Evolutionary conservation across 1,140 invertebrate species (phyloP), one percentile per base, ranked within the genome.

Genomic region (Venturia canescens): DNA sequence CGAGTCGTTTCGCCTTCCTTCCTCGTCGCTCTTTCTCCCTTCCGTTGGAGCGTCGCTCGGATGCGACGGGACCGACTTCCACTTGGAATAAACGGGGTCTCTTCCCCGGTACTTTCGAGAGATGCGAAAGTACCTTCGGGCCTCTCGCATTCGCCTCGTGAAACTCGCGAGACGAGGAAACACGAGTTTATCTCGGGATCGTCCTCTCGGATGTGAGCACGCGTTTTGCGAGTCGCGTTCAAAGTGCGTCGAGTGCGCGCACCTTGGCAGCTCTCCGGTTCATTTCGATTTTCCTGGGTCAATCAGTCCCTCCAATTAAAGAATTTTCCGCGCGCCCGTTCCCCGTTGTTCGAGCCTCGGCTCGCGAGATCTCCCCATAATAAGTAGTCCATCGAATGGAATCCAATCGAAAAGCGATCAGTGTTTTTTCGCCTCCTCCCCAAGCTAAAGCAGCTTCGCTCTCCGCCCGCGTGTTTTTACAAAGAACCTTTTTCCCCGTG

Each of bases 161-260:
- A 29, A 74, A 11, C 71, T 74, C 71, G 71, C 11, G 18, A 74
- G 26, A 74, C 71, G 71, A 74, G 71, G 71, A 74, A 74, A 74
- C 57, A 53, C 71, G n/a, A 53, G 15, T 69, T 34, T 18, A 34
- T 13, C 27, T 57, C 71, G 21, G 15, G 38, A 16, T 26, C 13
- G 21, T 27, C 23, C 16, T 18, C 15, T 26, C 26, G 11, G 1
- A 16, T 15, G 3, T n/a, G n/a, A n/a, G n/a, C 5, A 29, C 26
- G n/a, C 0, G 57, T 74, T 6, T 23, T 48, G 9, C 11, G 13
- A 44, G 7, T 44, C 13, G 1, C 5, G 13, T 44, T 48, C 38
- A 26, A 31, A 26, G 21, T 50, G n/a, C 18, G 16, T 1, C 2
- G 18, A 29, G 6, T 27, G 6, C 16, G 27, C 15, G 26, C 26